Percentiles rank a stretch among this genome's conserved stretches.
These are phyloP conservation scores for Agrotis segetum DNA, from an alignment of 2,888 invertebrate genomes.

Conservation along the genomic window DNA sequence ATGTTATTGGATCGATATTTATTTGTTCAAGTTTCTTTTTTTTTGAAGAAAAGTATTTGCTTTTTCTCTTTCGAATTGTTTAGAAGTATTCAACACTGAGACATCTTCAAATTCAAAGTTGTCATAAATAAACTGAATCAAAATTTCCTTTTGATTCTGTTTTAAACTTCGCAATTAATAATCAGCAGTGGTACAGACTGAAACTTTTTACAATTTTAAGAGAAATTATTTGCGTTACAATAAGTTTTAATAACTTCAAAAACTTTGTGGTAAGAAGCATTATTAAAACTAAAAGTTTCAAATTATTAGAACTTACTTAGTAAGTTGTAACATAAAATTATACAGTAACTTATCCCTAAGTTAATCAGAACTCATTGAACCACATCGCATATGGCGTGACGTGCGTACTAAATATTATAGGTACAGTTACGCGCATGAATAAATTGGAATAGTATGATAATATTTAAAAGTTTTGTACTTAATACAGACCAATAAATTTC, in stretches of 20 bases:
- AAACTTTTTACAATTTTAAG: background rate
- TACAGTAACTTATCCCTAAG: constrained; percentile 23
- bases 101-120: background rate
- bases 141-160: background rate
- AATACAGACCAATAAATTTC: too few relatives aligned
- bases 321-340: constrained; percentile 5
- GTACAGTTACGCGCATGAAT: background rate
- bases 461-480: too few relatives aligned
- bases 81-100: background rate
- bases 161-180: background rate
- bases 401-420: constrained; percentile 5
- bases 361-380: constrained; percentile 24
- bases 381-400: constrained; percentile 13
- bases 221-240: background rate
- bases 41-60: background rate
- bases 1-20: background rate
- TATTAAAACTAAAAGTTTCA: constrained; percentile 7
- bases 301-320: background rate
- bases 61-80: background rate
- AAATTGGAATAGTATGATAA: too few relatives aligned
- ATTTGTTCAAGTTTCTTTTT: background rate
- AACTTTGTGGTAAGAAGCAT: background rate
- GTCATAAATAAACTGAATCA: background rate
- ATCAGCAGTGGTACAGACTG: background rate
- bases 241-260: background rate